Percentiles rank a stretch among this genome's conserved stretches.
Conservation (phyloP, 2,888 invertebrate genomes). For the Brassicogethes aeneus region DNA sequence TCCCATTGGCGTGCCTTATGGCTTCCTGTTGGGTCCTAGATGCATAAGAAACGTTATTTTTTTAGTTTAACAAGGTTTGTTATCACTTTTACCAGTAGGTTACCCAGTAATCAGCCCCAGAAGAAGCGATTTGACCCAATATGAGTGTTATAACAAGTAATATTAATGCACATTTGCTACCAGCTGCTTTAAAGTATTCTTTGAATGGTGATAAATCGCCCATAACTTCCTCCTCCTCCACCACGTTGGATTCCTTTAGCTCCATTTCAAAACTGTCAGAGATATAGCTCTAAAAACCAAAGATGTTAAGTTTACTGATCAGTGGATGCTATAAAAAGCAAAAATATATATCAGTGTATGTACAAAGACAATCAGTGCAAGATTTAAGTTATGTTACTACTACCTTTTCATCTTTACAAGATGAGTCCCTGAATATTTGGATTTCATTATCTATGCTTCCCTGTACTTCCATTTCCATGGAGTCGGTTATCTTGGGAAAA, state of each 20-base stretch:
- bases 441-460: too few species aligned
- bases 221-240: not conserved
- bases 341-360: too few species aligned
- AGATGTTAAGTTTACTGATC: too few species aligned
- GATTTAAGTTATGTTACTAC: too few species aligned
- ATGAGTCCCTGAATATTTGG: too few species aligned
- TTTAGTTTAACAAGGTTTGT: too few species aligned
- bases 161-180: not conserved
- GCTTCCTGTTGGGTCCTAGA: conserved; percentile 11
- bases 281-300: not conserved
- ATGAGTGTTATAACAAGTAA: not conserved
- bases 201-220: not conserved
- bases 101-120: conserved; percentile 1
- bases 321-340: too few species aligned
- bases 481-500: too few species aligned
- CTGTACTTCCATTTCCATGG: too few species aligned
- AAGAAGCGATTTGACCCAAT: not conserved
- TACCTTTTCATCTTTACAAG: too few species aligned
- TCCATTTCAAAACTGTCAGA: not conserved
- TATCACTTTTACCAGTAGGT: conserved; percentile 4
- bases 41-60: too few species aligned
- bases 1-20: conserved; percentile 37
- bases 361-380: too few species aligned
- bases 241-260: not conserved
- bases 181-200: not conserved